Evolutionary conservation across 2,888 invertebrate species (phyloP).

Genomic region (Diaphora mendica): DNA sequence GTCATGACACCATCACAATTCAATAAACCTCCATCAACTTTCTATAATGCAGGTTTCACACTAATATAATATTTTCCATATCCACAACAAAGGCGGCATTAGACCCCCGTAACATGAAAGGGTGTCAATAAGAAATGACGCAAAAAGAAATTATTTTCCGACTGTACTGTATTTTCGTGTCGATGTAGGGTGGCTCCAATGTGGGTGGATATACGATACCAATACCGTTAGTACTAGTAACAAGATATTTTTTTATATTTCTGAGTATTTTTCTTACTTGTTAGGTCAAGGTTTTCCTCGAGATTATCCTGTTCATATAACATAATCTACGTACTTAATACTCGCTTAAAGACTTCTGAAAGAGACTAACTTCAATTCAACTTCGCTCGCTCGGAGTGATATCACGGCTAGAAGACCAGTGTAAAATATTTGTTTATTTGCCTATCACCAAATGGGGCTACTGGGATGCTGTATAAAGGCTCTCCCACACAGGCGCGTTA

Average conservation of each 20-base stretch:
- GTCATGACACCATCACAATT: neutral
- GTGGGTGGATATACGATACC: slow-evolving; percentile 15
- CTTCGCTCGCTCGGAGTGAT: no score
- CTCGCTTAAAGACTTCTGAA: neutral
- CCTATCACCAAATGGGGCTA: no score
- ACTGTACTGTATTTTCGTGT: slow-evolving; percentile 22
- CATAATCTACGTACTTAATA: neutral
- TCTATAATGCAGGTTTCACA: neutral
- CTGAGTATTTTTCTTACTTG: neutral
- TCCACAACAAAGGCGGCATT: slow-evolving; percentile 5
- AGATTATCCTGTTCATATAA: neutral
- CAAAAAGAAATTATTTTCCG: slow-evolving; percentile 31
- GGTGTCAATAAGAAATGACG: slow-evolving; percentile 41
- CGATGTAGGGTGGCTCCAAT: slow-evolving; percentile 5
- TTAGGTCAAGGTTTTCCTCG: neutral
- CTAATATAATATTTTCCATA: slow-evolving; percentile 8
- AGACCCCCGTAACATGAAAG: slow-evolving; percentile 28
- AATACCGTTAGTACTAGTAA: slow-evolving; percentile 14
- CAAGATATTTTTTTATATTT: slow-evolving; percentile 12
- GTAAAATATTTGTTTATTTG: no score
- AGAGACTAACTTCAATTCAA: neutral
- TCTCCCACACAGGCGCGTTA: no score
- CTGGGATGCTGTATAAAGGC: no score
- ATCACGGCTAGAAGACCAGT: no score
- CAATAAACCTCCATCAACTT: neutral